A percentile compares a stretch with the other conserved stretches of the same genome.
Evolutionary conservation across 2,113 vertebrate species (phyloP).

Genomic region (Tyrannus savana): DNA sequence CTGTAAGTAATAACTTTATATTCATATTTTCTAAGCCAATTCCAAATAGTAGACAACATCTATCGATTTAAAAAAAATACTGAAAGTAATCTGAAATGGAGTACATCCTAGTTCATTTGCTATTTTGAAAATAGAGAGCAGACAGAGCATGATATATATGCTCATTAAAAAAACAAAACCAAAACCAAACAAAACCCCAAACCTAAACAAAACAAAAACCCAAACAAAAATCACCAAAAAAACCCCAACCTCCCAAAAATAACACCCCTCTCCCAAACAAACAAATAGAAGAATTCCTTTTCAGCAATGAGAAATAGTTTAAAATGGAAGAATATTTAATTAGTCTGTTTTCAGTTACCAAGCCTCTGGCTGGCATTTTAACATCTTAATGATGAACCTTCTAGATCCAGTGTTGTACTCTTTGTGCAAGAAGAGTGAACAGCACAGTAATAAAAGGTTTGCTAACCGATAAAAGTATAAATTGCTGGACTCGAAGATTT

Average conservation of each 20-base stretch:
- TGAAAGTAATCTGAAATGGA: neutral
- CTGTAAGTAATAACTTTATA: conserved; percentile 69
- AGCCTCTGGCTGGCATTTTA: neutral
- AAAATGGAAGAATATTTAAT: neutral
- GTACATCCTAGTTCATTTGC: neutral
- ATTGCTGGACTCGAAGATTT: neutral
- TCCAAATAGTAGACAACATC: neutral
- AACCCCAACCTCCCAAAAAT: neutral
- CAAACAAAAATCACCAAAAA: neutral
- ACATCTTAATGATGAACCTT: neutral
- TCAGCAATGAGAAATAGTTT: neutral
- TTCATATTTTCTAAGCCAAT: neutral
- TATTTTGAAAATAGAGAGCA: neutral
- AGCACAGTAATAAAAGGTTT: neutral
- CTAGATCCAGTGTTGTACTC: neutral
- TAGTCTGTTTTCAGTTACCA: neutral
- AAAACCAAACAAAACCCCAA: neutral
- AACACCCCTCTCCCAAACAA: neutral
- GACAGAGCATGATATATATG: neutral
- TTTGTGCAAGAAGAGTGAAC: neutral
- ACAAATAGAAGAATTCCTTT: neutral
- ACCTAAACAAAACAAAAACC: neutral
- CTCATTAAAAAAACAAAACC: neutral
- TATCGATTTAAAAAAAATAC: neutral
- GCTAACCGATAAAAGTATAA: neutral